These are phyloP conservation scores for Gymnothorax javanicus DNA, from an alignment of 2,797 vertebrate genomes.

Conservation along the genomic window DNA sequence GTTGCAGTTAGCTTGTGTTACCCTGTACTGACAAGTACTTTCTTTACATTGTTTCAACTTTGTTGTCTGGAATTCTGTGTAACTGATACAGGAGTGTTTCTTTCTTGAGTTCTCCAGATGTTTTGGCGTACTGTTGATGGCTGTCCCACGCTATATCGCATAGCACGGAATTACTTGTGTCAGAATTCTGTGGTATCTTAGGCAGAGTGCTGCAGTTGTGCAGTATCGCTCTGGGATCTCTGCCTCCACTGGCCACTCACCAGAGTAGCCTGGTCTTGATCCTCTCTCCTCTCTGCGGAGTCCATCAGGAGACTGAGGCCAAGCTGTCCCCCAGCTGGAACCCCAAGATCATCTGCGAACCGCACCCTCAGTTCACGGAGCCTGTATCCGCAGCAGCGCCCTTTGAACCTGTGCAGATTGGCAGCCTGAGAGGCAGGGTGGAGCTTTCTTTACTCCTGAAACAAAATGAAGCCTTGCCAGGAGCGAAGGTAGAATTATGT, in stretches of 20 bases:
- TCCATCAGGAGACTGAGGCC: conserved; percentile 88
- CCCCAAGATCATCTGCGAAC: conserved; percentile 95
- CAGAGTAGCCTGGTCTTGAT: background rate
- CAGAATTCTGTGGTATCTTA: too few relatives aligned
- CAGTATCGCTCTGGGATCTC: too few relatives aligned
- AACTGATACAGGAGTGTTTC: too few relatives aligned
- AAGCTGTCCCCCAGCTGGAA: conserved; percentile 99
- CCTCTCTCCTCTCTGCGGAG: background rate
- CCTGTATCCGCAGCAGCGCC: conserved; percentile 80
- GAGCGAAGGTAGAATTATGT: conserved; percentile 84
- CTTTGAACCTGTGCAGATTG: conserved; percentile 91
- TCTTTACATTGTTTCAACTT: too few relatives aligned
- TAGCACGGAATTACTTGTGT: too few relatives aligned
- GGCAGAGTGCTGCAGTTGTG: too few relatives aligned
- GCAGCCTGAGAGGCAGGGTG: conserved; percentile 83
- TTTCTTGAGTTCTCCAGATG: too few relatives aligned
- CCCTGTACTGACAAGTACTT: too few relatives aligned
- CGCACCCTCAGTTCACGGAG: conserved; percentile 94
- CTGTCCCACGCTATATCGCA: too few relatives aligned
- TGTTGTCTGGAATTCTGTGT: too few relatives aligned
- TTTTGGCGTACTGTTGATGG: too few relatives aligned
- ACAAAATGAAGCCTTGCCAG: conserved; percentile 92
- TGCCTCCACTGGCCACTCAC: background rate
- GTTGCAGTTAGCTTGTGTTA: too few relatives aligned
- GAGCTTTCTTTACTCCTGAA: conserved; percentile 90